phyloP scores from a whole-genome alignment of 2,113 vertebrate genomes.

The Menidia beryllina region DNA sequence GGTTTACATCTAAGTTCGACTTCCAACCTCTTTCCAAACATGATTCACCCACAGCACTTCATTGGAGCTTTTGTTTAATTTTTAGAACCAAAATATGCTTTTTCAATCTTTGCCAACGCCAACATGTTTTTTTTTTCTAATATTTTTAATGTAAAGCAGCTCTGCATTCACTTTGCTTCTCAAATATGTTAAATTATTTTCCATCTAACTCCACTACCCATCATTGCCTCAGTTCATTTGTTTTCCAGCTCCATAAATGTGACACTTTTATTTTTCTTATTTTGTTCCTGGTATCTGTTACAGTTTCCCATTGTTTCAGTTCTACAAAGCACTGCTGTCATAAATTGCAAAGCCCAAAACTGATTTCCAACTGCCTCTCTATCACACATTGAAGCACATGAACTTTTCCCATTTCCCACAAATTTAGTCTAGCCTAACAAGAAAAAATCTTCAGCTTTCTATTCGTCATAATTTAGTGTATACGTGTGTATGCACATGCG shows the following conservation, averaged over 20 bases:
- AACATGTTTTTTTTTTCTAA: neutral
- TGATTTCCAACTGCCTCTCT: slow-evolving; percentile 38
- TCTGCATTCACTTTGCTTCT: neutral
- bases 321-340: slow-evolving; percentile 25
- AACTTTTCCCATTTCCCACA: slow-evolving; percentile 29
- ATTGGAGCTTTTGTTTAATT: neutral
- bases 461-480: neutral
- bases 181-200: neutral
- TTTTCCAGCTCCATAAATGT: slow-evolving; percentile 4
- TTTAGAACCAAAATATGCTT: neutral
- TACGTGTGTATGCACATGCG: neutral
- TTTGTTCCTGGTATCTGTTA: slow-evolving; percentile 9
- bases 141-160: neutral
- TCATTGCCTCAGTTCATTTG: neutral
- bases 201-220: neutral
- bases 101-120: neutral
- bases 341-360: slow-evolving; percentile 53
- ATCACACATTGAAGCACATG: slow-evolving; percentile 6
- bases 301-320: slow-evolving; percentile 44
- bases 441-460: slow-evolving; percentile 15
- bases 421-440: slow-evolving; percentile 37
- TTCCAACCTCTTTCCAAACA: slow-evolving; percentile 1
- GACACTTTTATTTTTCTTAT: slow-evolving; percentile 28
- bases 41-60: slow-evolving; percentile 20
- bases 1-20: slow-evolving; percentile 14